Conservation (phyloP, 2,888 invertebrate species). For the Pasiphila rectangulata region DNA sequence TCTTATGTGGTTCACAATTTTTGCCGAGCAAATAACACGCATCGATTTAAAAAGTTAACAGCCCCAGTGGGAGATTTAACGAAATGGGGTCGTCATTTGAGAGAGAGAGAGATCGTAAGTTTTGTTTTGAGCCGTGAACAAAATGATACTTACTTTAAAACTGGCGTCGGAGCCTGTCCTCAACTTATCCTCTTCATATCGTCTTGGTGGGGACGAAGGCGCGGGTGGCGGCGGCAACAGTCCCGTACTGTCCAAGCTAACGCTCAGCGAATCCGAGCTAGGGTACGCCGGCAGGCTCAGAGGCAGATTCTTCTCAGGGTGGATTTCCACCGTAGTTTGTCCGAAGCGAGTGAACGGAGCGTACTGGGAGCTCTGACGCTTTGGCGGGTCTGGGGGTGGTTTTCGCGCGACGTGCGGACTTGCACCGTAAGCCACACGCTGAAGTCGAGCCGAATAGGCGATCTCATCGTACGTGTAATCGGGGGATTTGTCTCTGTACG, state of each 20-base stretch:
- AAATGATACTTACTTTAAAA: slow-evolving; percentile 83
- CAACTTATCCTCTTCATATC: slow-evolving; percentile 69
- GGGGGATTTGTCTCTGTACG: slow-evolving; percentile 65
- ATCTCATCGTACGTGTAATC: slow-evolving; percentile 76
- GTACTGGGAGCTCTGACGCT: slow-evolving; percentile 83
- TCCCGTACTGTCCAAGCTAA: slow-evolving; percentile 83
- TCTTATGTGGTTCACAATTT: no score
- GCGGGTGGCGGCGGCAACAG: slow-evolving; percentile 84
- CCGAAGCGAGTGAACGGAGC: slow-evolving; percentile 75
- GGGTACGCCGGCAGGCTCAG: slow-evolving; percentile 83
- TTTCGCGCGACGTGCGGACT: slow-evolving; percentile 89
- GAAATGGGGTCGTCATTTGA: no score
- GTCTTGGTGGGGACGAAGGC: slow-evolving; percentile 82
- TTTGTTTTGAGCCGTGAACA: no score
- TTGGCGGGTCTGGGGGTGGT: slow-evolving; percentile 90
- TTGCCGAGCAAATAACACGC: no score
- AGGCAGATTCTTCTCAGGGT: slow-evolving; percentile 80
- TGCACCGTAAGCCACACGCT: slow-evolving; percentile 81
- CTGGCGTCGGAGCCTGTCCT: slow-evolving; percentile 90
- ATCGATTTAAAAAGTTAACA: no score
- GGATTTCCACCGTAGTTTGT: slow-evolving; percentile 83
- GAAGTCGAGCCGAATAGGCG: slow-evolving; percentile 70
- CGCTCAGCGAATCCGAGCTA: slow-evolving; percentile 83
- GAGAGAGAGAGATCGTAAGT: no score
- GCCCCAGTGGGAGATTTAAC: no score